A percentile compares a stretch with the other conserved stretches of the same genome.
Evolutionary conservation across 2,797 vertebrate genomes (phyloP).

Genomic region (Hyperoplus lanceolatus): DNA sequence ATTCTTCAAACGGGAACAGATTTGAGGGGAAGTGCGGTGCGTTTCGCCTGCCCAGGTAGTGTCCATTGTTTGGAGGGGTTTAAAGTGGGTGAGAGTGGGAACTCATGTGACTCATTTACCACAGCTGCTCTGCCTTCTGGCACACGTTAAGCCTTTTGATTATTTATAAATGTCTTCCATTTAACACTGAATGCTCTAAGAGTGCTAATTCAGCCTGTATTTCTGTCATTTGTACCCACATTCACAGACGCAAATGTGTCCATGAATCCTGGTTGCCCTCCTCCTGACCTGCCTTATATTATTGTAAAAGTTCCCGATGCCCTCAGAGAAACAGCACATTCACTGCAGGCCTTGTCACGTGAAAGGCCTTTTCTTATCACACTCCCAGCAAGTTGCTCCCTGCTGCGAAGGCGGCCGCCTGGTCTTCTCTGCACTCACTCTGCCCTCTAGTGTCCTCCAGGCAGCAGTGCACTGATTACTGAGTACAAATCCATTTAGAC

Average conservation of each 20-base stretch:
- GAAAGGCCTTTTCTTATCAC: conserved; percentile 72
- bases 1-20: conserved; percentile 81
- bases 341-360: conserved; percentile 58
- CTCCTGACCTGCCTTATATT: conserved; percentile 70
- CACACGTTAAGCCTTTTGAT: conserved; percentile 10
- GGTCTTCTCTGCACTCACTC: conserved; percentile 70
- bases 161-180: not conserved
- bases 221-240: conserved; percentile 19
- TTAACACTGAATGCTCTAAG: not conserved
- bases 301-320: conserved; percentile 56
- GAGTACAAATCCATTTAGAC: conserved; percentile 73
- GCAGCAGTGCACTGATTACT: conserved; percentile 59
- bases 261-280: conserved; percentile 67
- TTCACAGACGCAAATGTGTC: conserved; percentile 45
- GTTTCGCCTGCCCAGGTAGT: conserved; percentile 55
- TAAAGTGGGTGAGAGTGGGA: conserved; percentile 32
- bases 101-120: conserved; percentile 44
- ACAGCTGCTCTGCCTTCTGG: conserved; percentile 26
- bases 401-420: conserved; percentile 41
- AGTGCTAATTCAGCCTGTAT: conserved; percentile 31
- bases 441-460: conserved; percentile 84
- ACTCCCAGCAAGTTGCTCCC: conserved; percentile 69
- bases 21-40: conserved; percentile 40
- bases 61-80: conserved; percentile 50
- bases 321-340: conserved; percentile 67